Base-by-base conservation (phyloP, 2,113 vertebrate genomes). In the Callithrix jacchus region DNA sequence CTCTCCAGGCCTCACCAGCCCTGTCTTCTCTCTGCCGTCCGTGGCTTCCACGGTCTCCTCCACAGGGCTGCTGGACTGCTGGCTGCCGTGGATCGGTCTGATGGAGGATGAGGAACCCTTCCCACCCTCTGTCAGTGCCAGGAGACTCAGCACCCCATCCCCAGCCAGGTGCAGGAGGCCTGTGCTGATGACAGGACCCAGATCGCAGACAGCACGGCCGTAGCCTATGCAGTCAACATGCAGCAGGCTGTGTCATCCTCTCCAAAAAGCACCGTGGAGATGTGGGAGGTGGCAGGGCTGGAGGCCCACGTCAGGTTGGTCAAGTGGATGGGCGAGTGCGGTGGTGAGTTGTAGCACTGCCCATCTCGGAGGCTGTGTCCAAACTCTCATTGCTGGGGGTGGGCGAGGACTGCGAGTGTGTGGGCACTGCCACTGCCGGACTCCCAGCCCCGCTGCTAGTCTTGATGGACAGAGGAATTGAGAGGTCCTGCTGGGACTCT, bases 361-460 rank as follows among this genome's bases (percentile, higher is more conserved):
- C 99, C 0, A 99, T 99, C 98, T 99, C 99, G 0, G 99, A 99
- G 71, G 99, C 99, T 0, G 99, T 99, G 98, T 99, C 99, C 0
- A 99, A 99, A 98, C 99, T 99, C 98, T 99, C 99, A 0, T 99
- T 99, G 99, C 99, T 99, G 95, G 99, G 99, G 0, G 99, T 99
- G 45, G 99, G 99, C 0, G 99, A 99, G 18, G 99, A 99, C 98
- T 99, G 99, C 0, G 99, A 99, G 81, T 99, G 99, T 2, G 99
- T 98, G n/a, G 99, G 99, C 95, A 99, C 99, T 0, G 99, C 99
- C 96, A 99, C 98, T 0, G 98, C 97, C 0, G 97, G 97, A 92
- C 98, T 98, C 0, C 99, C 98, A 0, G 99, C 99, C 0, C 98
- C 99, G 0, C 96, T 98, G 80, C 99, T 99, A 0, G 99, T 99